phyloP scores from a whole-genome alignment of 2,113 vertebrate species.

The Tricholaema leucomelas region DNA sequence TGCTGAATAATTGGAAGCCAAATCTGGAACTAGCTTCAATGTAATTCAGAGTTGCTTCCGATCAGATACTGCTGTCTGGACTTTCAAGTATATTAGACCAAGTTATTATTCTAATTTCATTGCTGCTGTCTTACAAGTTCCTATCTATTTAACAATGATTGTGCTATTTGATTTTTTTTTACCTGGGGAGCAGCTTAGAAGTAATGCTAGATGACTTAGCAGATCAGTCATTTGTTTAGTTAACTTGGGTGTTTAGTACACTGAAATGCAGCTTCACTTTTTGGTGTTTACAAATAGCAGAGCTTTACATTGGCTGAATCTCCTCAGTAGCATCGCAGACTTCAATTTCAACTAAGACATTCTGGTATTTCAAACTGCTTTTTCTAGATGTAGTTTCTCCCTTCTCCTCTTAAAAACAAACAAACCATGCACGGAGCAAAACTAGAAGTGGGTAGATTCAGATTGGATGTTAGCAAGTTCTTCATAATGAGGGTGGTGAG shows the following conservation, averaged over 20 bases:
- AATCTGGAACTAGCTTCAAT: neutral
- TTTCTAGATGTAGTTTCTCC: neutral
- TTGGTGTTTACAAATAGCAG: neutral
- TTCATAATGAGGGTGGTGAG: too few relatives aligned
- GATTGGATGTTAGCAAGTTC: too few relatives aligned
- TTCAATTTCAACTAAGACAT: neutral
- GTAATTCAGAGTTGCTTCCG: neutral
- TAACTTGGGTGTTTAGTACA: slow-evolving; percentile 52
- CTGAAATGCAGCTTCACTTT: slow-evolving; percentile 23
- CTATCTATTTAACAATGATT: slow-evolving; percentile 46
- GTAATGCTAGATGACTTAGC: slow-evolving; percentile 28
- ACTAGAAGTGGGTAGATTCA: too few relatives aligned
- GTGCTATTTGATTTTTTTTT: slow-evolving; percentile 11
- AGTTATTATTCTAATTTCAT: slow-evolving; percentile 57
- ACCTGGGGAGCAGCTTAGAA: slow-evolving; percentile 43
- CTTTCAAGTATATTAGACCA: neutral
- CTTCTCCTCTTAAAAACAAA: neutral
- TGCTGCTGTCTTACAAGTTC: slow-evolving; percentile 35
- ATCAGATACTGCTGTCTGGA: slow-evolving; percentile 21
- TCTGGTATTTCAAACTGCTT: neutral
- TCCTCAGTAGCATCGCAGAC: neutral
- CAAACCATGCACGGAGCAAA: neutral
- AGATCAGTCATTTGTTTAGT: slow-evolving; percentile 41
- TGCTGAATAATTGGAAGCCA: slow-evolving; percentile 35
- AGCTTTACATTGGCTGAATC: neutral